These are phyloP conservation scores for Exaiptasia diaphana DNA, from an alignment of 64 coral and sea anemone genomes.

Conservation along the genomic window DNA sequence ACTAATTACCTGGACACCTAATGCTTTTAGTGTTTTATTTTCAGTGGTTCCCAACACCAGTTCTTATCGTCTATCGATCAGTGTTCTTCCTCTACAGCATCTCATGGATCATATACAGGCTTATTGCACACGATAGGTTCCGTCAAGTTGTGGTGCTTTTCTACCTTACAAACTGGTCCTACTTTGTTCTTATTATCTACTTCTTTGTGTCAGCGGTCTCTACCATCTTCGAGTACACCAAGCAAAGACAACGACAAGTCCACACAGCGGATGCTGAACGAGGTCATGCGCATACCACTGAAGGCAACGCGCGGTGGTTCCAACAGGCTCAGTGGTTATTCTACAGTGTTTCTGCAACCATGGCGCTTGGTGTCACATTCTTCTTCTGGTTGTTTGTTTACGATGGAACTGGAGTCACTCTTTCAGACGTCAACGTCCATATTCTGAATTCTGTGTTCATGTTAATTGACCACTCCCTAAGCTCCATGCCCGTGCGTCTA, in stretches of 20 bases:
- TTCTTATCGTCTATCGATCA: constrained; percentile 10
- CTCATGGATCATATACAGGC: constrained; percentile 25
- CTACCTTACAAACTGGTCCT: constrained; percentile 70
- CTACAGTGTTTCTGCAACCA: constrained; percentile 54
- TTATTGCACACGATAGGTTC: too few relatives aligned
- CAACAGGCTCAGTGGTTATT: constrained; percentile 58
- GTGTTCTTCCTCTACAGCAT: constrained; percentile 1
- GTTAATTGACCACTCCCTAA: constrained; percentile 46
- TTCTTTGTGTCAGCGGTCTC: constrained; percentile 24
- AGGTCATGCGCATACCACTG: too few relatives aligned
- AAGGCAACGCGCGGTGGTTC: constrained; percentile 40
- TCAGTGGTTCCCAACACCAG: constrained; percentile 38
- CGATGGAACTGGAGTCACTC: constrained; percentile 2
- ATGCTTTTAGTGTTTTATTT: background rate
- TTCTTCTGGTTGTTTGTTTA: constrained; percentile 63
- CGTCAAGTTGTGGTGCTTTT: constrained; percentile 34
- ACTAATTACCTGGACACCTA: too few relatives aligned
- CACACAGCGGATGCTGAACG: background rate
- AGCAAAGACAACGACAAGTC: background rate
- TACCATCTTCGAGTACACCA: too few relatives aligned
- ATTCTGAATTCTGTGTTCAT: constrained; percentile 67
- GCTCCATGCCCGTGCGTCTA: too few relatives aligned
- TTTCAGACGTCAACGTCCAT: constrained; percentile 54
- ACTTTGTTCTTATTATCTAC: constrained; percentile 45
- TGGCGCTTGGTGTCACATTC: constrained; percentile 37